phyloP scores from a whole-genome alignment of 2,113 vertebrate species.

The Scopus umbretta region DNA sequence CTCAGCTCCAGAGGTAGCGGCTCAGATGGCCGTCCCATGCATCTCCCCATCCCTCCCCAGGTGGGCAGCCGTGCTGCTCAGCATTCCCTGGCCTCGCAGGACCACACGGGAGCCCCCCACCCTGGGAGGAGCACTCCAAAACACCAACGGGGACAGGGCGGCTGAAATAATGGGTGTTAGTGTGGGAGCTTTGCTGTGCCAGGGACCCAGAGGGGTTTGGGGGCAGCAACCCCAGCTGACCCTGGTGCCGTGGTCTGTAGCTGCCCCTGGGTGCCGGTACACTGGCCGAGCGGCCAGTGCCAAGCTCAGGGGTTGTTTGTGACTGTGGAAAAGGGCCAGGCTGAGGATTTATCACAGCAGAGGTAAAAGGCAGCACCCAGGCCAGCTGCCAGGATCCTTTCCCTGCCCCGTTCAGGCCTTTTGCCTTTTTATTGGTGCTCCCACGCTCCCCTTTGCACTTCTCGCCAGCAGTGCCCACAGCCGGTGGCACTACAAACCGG shows the following conservation, averaged over 20 bases:
- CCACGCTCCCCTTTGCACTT: accelerated
- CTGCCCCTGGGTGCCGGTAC: accelerated
- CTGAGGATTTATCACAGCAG: not conserved
- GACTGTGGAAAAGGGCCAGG: not conserved
- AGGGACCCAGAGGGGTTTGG: not conserved
- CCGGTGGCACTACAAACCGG: not conserved
- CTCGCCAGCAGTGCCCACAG: not conserved
- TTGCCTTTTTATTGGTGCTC: accelerated
- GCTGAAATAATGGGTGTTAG: not conserved
- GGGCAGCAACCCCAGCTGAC: accelerated
- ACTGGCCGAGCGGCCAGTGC: accelerated
- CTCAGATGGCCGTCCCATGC: not conserved
- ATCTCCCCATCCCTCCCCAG: not conserved
- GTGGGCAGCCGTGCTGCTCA: accelerated
- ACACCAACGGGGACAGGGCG: accelerated
- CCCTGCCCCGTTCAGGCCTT: not conserved
- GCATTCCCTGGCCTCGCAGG: not conserved
- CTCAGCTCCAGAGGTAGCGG: not conserved
- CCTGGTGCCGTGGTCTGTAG: accelerated
- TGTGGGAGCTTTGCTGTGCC: accelerated
- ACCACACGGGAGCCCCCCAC: accelerated
- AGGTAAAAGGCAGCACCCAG: not conserved
- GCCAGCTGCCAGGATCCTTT: not conserved
- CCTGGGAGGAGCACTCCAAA: not conserved
- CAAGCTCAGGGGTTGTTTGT: not conserved